A percentile compares a stretch with the other conserved stretches of the same genome.
Conservation (phyloP, 2,888 invertebrate species). For the Nomada fucata region DNA sequence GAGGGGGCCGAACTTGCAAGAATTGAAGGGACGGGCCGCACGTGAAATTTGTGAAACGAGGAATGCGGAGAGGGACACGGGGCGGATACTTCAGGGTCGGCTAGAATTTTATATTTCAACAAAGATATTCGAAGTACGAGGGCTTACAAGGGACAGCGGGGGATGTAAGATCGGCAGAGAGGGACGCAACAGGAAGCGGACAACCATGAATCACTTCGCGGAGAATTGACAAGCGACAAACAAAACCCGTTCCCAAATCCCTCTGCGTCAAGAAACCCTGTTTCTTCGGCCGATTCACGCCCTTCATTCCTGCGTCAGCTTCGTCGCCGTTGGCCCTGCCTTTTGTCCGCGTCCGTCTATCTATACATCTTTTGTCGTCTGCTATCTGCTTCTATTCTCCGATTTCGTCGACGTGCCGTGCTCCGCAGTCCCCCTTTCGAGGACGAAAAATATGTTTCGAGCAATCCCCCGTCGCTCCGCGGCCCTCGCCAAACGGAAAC, state of each 20-base stretch:
- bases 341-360: not conserved
- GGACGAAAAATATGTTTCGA: constrained; percentile 9
- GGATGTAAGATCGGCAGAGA: not conserved
- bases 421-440: not conserved
- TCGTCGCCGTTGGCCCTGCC: not conserved
- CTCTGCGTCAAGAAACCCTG: constrained; percentile 31
- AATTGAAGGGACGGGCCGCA: not conserved
- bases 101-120: not conserved
- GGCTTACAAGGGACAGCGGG: not conserved
- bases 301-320: constrained; percentile 34
- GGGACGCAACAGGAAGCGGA: constrained; percentile 34
- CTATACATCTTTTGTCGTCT: constrained; percentile 4
- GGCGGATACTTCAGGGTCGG: not conserved
- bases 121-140: not conserved
- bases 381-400: not conserved
- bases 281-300: constrained; percentile 22
- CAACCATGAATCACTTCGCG: constrained; percentile 64
- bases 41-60: too few species aligned
- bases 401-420: not conserved
- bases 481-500: not conserved
- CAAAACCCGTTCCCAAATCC: constrained; percentile 60
- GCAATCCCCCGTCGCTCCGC: not conserved
- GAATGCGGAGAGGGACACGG: not conserved
- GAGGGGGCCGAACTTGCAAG: not conserved
- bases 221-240: constrained; percentile 68